Evolutionary conservation across 2,797 vertebrate species (phyloP).

Genomic region (Coregonus sp.): DNA sequence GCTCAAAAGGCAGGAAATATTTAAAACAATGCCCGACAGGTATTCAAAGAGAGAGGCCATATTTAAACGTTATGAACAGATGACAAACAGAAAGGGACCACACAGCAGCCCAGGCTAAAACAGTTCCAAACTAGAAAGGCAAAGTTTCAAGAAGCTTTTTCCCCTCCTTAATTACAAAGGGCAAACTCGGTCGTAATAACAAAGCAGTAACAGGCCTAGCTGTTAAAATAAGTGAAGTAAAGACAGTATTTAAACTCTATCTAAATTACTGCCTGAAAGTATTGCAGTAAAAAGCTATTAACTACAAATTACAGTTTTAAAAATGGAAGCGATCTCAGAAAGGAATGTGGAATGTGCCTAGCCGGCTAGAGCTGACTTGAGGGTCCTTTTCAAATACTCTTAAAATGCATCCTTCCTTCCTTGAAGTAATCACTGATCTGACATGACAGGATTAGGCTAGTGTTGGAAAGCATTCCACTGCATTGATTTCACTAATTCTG

Average conservation of each 20-base stretch:
- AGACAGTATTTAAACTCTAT: too few species aligned
- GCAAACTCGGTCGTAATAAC: too few species aligned
- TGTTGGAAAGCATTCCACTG: background rate
- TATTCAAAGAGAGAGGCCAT: background rate
- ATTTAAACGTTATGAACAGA: background rate
- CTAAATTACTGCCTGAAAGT: too few species aligned
- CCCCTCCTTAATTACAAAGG: too few species aligned
- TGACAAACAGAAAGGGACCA: background rate
- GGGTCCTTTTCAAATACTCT: background rate
- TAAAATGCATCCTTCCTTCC: background rate
- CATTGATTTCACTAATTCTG: slow-evolving; percentile 3
- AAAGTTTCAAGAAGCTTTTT: too few species aligned
- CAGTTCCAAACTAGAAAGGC: too few species aligned
- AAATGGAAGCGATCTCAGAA: background rate
- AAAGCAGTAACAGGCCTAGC: too few species aligned
- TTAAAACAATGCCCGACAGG: background rate
- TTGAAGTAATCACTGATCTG: background rate
- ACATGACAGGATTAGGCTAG: background rate
- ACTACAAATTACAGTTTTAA: background rate
- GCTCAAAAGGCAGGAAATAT: background rate
- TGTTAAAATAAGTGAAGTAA: too few species aligned
- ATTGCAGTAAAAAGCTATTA: too few species aligned
- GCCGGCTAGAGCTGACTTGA: background rate
- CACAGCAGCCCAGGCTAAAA: background rate
- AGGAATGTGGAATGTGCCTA: background rate